Conservation (phyloP, 37 sponge, comb jelly and placozoan genomes). For the Theonella swinhoei region DNA sequence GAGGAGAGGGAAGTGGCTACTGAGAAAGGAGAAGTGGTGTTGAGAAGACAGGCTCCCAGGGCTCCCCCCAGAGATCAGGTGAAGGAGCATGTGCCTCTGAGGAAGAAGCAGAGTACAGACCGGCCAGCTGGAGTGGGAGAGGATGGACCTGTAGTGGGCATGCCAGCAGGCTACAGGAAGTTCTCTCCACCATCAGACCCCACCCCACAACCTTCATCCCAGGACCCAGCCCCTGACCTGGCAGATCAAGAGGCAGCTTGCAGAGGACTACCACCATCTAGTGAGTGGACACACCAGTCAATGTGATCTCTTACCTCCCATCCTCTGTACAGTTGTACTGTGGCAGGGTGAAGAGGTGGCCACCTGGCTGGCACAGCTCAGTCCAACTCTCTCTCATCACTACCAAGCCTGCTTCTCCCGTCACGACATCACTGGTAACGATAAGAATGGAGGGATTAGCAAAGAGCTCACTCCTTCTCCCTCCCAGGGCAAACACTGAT, state of each 20-base stretch:
- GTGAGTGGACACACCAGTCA: slow-evolving; percentile 3
- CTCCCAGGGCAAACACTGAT: slow-evolving; percentile 57
- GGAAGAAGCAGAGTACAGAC: background rate
- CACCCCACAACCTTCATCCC: background rate
- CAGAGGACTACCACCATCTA: slow-evolving; percentile 1
- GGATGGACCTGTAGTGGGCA: background rate
- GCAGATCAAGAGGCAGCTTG: background rate
- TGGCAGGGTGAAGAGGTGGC: slow-evolving; percentile 48
- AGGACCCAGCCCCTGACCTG: background rate
- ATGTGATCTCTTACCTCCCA: background rate
- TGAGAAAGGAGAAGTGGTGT: background rate
- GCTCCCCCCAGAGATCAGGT: too few relatives aligned
- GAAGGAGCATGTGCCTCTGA: background rate
- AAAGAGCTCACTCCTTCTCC: background rate
- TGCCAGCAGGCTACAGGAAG: background rate
- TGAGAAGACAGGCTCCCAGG: background rate
- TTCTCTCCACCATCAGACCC: background rate
- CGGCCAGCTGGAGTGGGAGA: background rate
- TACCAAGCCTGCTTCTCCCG: slow-evolving; percentile 40
- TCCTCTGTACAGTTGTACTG: slow-evolving; percentile 24
- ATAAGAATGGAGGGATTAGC: background rate
- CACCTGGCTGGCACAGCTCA: slow-evolving; percentile 61
- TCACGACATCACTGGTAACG: slow-evolving; percentile 67
- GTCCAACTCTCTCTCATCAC: slow-evolving; percentile 25
- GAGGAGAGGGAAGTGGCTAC: background rate